Evolutionary conservation across 2,888 invertebrate genomes (phyloP), one percentile per base, ranked within the genome.

Genomic region (Hemithea aestivaria): DNA sequence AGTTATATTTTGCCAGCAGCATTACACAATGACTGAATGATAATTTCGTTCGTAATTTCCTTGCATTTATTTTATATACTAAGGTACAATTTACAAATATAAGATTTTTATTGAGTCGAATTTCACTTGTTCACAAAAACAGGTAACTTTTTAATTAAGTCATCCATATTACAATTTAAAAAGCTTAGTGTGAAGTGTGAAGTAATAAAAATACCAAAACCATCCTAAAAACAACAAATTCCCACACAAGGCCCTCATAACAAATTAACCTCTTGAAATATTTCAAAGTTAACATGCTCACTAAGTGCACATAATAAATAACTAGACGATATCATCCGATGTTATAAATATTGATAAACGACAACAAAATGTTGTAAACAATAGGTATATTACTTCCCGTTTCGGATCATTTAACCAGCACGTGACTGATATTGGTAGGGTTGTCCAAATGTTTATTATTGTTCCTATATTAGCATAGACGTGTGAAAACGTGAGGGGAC

Each of bases 351-450:
- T 75, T 78, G 77, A 80, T 78, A 76, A 75, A 73, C 61, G 74
- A 68, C 69, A 71, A 64, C 66, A 64, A 68, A 77, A 70, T 65
- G 62, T 64, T 74, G 73, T 76, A 75, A 76, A 75, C 75, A 75
- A 76, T 74, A 73, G 70, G 62, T 77, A 80, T 81, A 82, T 81
- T 73, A 73, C 80, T 80, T 82, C 78, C 80, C 68, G 77, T 80
- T 69, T 63, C 71, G 62, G 72, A 66, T 76, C 81, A 82, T 82
- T 82, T 76, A 73, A 71, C 76, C 59, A 66, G 75, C 82, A 80
- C 82, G 81, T 82, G 82, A 71, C 77, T 68, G 61, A 52, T 54
- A 33, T 36, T 28, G 7, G 64, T 72, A 70, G 79, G 79, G 74
- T 71, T 76, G 74, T 69, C 66, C 58, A 62, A 67, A 73, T 73